Base-by-base conservation (phyloP, 2,797 vertebrate species). In the Tinamus major region DNA sequence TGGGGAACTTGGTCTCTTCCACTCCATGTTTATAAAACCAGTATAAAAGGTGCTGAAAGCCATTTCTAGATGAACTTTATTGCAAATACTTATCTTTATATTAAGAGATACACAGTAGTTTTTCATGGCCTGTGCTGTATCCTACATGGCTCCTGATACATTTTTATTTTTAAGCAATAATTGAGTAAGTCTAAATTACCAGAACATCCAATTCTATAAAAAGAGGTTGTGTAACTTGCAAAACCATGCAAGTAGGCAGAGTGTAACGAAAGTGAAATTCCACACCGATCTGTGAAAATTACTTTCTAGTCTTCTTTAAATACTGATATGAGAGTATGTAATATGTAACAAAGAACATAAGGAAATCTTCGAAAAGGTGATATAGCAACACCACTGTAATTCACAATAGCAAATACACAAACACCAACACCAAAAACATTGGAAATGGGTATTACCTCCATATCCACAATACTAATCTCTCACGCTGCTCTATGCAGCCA, bases 171-270 rank as follows among this genome's bases (percentile, higher is more conserved):
- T 81, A 69, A 93, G 51, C 15, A 31, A 4, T 64, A 93, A 86
- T 39, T 72, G n/a, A 89, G 21, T 83, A 87, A 89, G 44, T 33
- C 71, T 53, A 62, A 68, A 68, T 87, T 78, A 88, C 51, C 46
- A 87, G 59, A 90, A 89, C 31, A 83, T 13, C 61, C 10, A 89
- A 90, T 72, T 85, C 89, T 86, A 79, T 86, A 92, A 89, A 92
- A 94, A 95, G 62, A 88, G 49, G 55, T 68, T 96, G 88, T 75
- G 9, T 93, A 96, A 95, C 78, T 92, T 90, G 53, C n/a, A 91
- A 92, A 92, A 33, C 11, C 62, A 59, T 78, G 92, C 69, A 85
- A 21, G 90, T 90, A 94, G 92, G 94, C 83, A 87, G 92, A 89
- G 87, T 68, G 88, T 62, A 95, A 82, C 59, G 83, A 53, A 82